Evolutionary conservation across 2,888 invertebrate genomes (phyloP).

Genomic region (Perdita meconis): DNA sequence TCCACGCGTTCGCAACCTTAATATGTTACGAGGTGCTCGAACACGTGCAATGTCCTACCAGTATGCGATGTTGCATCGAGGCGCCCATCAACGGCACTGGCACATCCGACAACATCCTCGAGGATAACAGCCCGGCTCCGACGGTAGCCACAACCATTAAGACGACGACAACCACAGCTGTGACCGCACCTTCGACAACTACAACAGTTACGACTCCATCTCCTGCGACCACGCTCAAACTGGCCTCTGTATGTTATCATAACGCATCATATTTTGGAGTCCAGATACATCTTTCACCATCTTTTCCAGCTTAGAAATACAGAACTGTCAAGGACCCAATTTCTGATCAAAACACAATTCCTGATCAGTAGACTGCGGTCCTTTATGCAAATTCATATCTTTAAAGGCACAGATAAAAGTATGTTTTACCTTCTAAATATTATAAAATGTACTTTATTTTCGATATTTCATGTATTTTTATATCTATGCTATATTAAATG

Average conservation of each 20-base stretch:
- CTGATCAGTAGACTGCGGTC: too few species aligned
- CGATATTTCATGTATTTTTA: too few species aligned
- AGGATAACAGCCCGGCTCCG: conserved; percentile 37
- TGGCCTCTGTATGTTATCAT: conserved; percentile 44
- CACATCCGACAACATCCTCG: conserved; percentile 55
- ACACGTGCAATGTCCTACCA: conserved; percentile 92
- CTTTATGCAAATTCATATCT: too few species aligned
- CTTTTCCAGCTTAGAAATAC: too few species aligned
- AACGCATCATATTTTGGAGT: too few species aligned
- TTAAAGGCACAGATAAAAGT: too few species aligned
- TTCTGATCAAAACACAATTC: too few species aligned
- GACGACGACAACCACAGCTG: conserved; percentile 38
- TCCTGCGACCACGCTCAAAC: conserved; percentile 34
- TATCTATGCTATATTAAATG: too few species aligned
- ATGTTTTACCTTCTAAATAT: too few species aligned
- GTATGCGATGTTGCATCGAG: conserved; percentile 94
- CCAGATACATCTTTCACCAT: too few species aligned
- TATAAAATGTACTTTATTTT: too few species aligned
- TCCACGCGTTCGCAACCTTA: conserved; percentile 93
- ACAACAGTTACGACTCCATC: conserved; percentile 41
- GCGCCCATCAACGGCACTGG: conserved; percentile 87
- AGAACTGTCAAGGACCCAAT: too few species aligned
- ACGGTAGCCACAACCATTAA: conserved; percentile 44
- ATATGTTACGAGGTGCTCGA: conserved; percentile 94
- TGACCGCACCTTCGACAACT: not conserved